Percentiles rank a stretch among this genome's conserved stretches.
These are phyloP conservation scores for Corythaixoides concolor DNA, from an alignment of 2,113 vertebrate species.

Conservation along the genomic window DNA sequence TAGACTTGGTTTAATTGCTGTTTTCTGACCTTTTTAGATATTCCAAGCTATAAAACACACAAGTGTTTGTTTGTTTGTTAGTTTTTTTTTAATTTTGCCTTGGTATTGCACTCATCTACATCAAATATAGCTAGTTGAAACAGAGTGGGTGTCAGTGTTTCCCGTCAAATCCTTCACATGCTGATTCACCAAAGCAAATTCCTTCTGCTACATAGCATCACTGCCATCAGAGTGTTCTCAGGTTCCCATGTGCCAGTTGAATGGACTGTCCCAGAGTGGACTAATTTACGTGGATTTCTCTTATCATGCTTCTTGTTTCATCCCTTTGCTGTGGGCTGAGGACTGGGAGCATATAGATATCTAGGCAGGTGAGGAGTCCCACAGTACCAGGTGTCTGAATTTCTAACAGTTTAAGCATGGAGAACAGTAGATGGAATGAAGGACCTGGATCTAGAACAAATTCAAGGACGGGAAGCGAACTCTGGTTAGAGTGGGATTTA, in stretches of 20 bases:
- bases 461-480: not conserved
- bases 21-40: not conserved
- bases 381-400: not conserved
- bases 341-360: not conserved
- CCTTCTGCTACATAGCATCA: not conserved
- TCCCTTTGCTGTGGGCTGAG: not conserved
- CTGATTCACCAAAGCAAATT: not conserved
- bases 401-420: not conserved
- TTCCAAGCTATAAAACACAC: not conserved
- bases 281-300: not conserved
- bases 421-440: fast-evolving
- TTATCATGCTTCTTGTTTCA: not conserved
- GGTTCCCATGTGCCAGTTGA: not conserved
- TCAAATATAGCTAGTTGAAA: not conserved
- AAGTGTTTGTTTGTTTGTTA: fast-evolving
- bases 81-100: not conserved
- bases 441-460: not conserved
- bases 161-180: not conserved
- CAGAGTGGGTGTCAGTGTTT: not conserved
- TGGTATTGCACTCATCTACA: not conserved
- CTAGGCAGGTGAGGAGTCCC: not conserved
- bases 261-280: not conserved
- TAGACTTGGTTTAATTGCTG: not conserved
- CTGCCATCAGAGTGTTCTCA: not conserved
- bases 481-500: not conserved